Evolutionary conservation across 2,888 invertebrate species (phyloP).

Genomic region (Agrochola litura): DNA sequence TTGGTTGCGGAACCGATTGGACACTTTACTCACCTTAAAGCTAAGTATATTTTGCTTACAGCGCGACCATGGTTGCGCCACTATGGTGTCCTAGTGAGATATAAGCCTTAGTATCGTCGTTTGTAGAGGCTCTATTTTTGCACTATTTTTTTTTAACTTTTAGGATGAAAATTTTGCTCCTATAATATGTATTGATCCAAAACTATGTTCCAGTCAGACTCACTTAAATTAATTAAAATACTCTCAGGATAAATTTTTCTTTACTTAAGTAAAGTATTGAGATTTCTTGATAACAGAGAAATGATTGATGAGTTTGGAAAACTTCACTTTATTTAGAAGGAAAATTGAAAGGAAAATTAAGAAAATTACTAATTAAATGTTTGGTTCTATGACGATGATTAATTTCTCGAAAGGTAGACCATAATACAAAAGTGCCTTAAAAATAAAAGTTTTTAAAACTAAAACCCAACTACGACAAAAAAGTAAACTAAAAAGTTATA

Average conservation of each 20-base stretch:
- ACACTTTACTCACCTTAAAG: not conserved
- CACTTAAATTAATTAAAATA: not conserved
- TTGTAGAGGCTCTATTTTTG: no score
- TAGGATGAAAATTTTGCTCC: not conserved
- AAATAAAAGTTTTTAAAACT: not conserved
- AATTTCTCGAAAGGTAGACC: not conserved
- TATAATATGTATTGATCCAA: not conserved
- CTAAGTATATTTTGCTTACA: no score
- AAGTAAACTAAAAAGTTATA: no score
- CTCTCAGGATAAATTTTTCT: not conserved
- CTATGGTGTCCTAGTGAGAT: not conserved
- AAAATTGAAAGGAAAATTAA: slow-evolving; percentile 20
- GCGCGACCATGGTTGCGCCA: not conserved
- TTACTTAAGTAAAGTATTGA: slow-evolving; percentile 40
- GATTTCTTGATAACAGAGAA: slow-evolving; percentile 17
- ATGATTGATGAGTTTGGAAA: slow-evolving; percentile 51
- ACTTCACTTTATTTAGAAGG: slow-evolving; percentile 17
- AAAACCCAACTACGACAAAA: no score
- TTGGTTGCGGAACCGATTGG: not conserved
- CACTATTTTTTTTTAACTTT: no score
- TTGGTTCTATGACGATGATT: slow-evolving; percentile 15
- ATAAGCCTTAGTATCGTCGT: not conserved
- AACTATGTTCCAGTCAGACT: not conserved
- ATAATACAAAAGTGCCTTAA: not conserved
- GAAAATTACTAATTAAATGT: slow-evolving; percentile 25